Base-by-base conservation (phyloP, 2,797 vertebrate species). In the Odontamblyopus rebecca region DNA sequence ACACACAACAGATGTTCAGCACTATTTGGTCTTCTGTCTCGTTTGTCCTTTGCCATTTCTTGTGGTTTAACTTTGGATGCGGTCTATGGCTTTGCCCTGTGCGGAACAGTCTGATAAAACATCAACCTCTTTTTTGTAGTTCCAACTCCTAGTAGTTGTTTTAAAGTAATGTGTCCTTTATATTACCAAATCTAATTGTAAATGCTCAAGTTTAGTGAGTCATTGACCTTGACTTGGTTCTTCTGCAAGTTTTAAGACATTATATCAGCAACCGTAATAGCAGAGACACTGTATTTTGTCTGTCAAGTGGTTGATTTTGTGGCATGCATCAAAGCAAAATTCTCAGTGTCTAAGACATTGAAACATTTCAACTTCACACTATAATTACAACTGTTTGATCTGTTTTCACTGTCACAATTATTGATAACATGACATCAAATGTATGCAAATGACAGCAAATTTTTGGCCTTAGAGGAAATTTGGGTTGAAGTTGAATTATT, bases 1-100 rank as follows among this genome's bases (percentile, higher is more conserved):
- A 54, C 72, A 72, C 78, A 85, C 76, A 88, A 79, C 91, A 91
- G 88, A 93, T 93, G 92, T 90, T 90, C 76, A 71, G 53, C 79
- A 85, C 79, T 81, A 81, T 83, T 92, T 88, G 79, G 80, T 80
- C 69, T 75, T 75, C 32, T 74, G 77, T 76, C 67, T 32, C 61
- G 64, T 77, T 77, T 80, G 54, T 71, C 60, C 74, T 75, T 53
- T 41, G 35, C 73, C 75, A 81, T 88, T 88, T 89, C 80, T 85
- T 89, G 85, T 86, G 82, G 82, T 80, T 77, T 60, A 65, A 74
- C 67, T 80, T 82, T 77, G 86, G 62, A 71, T 16, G 63, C 29
- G 29, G 62, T 56, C 38, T 61, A 54, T 35, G 61, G 54, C 16
- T 65, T 41, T 69, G 54, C 59, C 18, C 56, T 69, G 50, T 15